phyloP scores from a whole-genome alignment of 2,888 invertebrate genomes.

The Heliconius ethilla region DNA sequence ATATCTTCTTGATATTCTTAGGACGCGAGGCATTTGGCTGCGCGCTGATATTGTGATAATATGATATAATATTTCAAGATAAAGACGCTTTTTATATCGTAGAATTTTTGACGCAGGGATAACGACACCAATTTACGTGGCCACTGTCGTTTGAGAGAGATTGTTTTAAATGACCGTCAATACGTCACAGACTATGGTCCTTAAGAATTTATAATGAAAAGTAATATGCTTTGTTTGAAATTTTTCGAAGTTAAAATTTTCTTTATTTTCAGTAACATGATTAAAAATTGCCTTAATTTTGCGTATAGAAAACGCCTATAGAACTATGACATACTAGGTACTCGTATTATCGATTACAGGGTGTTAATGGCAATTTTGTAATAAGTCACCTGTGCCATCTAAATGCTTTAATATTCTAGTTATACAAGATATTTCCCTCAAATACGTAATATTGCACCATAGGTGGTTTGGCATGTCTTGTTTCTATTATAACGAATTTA shows the following conservation, averaged over 20 bases:
- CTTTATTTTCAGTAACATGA: background rate
- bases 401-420: background rate
- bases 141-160: constrained; percentile 23
- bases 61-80: constrained; percentile 71
- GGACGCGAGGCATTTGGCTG: constrained; percentile 71
- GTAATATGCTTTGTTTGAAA: background rate
- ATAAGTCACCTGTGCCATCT: background rate
- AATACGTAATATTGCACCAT: too few species aligned
- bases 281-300: background rate
- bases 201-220: background rate
- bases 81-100: constrained; percentile 71
- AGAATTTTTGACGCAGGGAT: constrained; percentile 25
- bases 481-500: too few species aligned
- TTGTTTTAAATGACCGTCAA: constrained; percentile 19
- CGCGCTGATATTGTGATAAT: constrained; percentile 78
- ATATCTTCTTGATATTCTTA: constrained; percentile 79
- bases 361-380: background rate
- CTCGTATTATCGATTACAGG: background rate
- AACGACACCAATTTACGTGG: constrained; percentile 31
- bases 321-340: background rate
- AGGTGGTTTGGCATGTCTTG: too few species aligned
- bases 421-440: too few species aligned
- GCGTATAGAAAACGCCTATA: background rate
- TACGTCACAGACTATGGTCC: background rate
- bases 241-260: background rate